phyloP scores from a whole-genome alignment of 2,797 vertebrate species.

The Parauchenoglanis punctatus region DNA sequence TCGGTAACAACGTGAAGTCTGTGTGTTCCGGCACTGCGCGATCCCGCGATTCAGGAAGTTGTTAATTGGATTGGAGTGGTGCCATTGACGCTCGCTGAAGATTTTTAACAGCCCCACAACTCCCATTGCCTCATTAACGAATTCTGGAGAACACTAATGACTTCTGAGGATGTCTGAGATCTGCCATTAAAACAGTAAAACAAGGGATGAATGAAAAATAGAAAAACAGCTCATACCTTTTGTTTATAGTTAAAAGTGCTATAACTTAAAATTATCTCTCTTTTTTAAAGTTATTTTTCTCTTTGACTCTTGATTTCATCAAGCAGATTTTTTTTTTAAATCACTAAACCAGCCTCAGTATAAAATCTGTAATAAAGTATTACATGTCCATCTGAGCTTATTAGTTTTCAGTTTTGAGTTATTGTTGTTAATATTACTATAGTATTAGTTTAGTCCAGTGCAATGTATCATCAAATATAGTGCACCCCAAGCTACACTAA shows the following conservation, averaged over 20 bases:
- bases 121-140: conserved; percentile 20
- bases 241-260: conserved; percentile 18
- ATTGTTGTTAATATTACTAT: conserved; percentile 5
- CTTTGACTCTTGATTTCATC: background rate
- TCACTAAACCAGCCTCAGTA: conserved; percentile 12
- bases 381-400: background rate
- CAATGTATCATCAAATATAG: conserved; percentile 10
- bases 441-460: background rate
- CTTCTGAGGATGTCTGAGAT: conserved; percentile 3
- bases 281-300: background rate
- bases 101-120: conserved; percentile 2
- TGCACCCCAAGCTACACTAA: conserved; percentile 30
- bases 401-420: background rate
- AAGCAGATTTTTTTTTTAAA: background rate
- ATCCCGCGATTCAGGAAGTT: conserved; percentile 37
- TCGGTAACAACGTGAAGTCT: conserved; percentile 35
- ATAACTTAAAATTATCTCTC: background rate
- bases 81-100: conserved; percentile 20
- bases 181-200: conserved; percentile 24
- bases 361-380: conserved; percentile 22
- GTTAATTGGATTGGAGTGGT: conserved; percentile 35
- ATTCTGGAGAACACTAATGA: background rate
- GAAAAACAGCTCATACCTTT: background rate
- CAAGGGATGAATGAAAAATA: conserved; percentile 28
- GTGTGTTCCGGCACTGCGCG: conserved; percentile 21